Evolutionary conservation across 2,113 vertebrate genomes (phyloP).

Genomic region (Montifringilla adamsi): DNA sequence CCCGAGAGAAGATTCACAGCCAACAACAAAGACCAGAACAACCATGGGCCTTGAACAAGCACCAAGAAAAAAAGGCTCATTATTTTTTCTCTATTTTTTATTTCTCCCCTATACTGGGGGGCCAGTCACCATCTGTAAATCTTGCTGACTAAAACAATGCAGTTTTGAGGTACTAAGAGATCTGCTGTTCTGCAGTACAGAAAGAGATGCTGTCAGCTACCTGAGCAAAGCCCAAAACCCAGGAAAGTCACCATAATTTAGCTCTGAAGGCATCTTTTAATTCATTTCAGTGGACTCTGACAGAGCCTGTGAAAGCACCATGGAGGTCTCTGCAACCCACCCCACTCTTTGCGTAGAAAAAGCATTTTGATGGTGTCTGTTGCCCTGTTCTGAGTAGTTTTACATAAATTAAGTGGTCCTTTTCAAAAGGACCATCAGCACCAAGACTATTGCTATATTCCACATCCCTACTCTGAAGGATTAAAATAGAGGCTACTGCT

Average conservation of each 20-base stretch:
- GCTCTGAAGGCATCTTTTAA: not conserved
- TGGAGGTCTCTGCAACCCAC: not conserved
- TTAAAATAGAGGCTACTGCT: not conserved
- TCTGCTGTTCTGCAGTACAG: not conserved
- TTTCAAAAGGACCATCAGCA: not conserved
- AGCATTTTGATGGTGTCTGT: not conserved
- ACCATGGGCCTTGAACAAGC: not conserved
- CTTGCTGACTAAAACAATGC: not conserved
- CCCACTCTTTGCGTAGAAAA: accelerated
- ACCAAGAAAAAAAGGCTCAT: not conserved
- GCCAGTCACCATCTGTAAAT: not conserved
- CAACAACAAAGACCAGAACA: not conserved
- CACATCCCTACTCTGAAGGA: not conserved
- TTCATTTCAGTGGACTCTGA: not conserved
- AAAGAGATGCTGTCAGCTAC: not conserved
- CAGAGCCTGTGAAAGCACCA: not conserved
- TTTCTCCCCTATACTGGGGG: not conserved
- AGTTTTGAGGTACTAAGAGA: not conserved
- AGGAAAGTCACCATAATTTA: accelerated
- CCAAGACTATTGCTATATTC: not conserved
- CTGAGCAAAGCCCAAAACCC: not conserved
- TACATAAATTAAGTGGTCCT: not conserved
- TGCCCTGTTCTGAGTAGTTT: not conserved
- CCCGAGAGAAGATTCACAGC: not conserved
- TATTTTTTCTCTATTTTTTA: not conserved